Evolutionary conservation across 2,888 invertebrate species (phyloP).

Genomic region (Micropterix aruncella): DNA sequence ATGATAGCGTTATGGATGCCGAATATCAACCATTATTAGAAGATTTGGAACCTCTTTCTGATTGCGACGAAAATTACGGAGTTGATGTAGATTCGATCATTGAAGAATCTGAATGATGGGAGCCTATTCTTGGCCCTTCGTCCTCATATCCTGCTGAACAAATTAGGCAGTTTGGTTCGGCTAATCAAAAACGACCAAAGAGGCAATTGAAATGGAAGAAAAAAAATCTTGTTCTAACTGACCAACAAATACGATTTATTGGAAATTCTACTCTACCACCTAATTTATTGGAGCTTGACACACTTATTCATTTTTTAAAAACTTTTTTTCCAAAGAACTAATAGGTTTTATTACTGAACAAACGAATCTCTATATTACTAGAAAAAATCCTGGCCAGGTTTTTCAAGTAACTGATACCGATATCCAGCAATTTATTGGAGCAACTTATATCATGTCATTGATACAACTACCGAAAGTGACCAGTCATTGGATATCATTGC

Average conservation of each 20-base stretch:
- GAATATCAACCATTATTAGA: no score
- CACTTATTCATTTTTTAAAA: slow-evolving; percentile 2
- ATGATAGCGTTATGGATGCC: no score
- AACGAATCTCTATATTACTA: background rate
- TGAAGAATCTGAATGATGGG: no score
- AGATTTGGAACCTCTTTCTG: no score
- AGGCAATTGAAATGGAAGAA: slow-evolving; percentile 4
- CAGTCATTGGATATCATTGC: background rate
- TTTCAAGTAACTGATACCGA: background rate
- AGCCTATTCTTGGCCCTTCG: no score
- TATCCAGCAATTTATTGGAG: no score
- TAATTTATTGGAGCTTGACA: slow-evolving; percentile 3
- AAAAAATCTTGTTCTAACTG: slow-evolving; percentile 2
- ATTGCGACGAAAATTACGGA: no score
- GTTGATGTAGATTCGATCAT: no score
- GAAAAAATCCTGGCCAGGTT: background rate
- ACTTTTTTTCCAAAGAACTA: slow-evolving; percentile 2
- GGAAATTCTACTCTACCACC: slow-evolving; percentile 1
- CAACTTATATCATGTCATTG: background rate
- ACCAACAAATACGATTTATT: background rate
- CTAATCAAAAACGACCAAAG: background rate
- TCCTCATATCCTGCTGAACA: no score
- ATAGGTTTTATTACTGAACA: background rate
- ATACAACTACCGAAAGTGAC: slow-evolving; percentile 1
- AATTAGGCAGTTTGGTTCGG: no score